Percentiles rank a stretch among this genome's conserved stretches.
Evolutionary conservation across 2,113 vertebrate genomes (phyloP).

Genomic region (Otis tarda): DNA sequence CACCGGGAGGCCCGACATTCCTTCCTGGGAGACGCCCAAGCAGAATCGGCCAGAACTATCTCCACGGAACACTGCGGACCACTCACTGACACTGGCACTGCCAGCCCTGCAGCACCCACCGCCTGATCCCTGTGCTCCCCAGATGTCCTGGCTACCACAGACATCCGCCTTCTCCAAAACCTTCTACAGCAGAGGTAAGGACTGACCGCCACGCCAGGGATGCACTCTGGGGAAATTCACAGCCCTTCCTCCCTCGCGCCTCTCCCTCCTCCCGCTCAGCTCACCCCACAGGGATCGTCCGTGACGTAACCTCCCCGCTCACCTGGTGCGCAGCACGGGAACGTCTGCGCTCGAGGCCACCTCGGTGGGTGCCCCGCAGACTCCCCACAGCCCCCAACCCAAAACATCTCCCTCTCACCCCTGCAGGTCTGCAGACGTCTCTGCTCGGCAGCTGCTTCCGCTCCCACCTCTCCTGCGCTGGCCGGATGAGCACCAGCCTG

Average conservation of each 20-base stretch:
- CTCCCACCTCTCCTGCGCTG: fast-evolving
- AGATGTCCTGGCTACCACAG: not conserved
- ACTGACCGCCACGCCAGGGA: not conserved
- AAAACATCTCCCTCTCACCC: not conserved
- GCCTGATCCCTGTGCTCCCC: fast-evolving
- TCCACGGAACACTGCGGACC: too few species aligned
- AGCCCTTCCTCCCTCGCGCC: not conserved
- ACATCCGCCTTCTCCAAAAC: too few species aligned
- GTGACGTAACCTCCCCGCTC: too few species aligned
- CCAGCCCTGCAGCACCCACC: not conserved
- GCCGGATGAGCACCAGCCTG: fast-evolving
- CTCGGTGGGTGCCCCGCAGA: not conserved
- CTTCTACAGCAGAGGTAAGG: too few species aligned
- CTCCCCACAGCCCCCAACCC: too few species aligned
- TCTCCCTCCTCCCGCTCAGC: not conserved
- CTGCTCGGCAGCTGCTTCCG: fast-evolving
- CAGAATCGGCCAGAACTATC: too few species aligned
- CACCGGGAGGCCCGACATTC: too few species aligned
- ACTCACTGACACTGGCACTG: not conserved
- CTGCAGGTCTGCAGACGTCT: not conserved
- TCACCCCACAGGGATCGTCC: too few species aligned
- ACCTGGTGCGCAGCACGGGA: too few species aligned
- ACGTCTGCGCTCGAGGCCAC: not conserved
- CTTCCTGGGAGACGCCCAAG: too few species aligned
- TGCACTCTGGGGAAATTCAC: not conserved